Evolutionary conservation across 2,113 vertebrate species (phyloP).

Genomic region (Suncus etruscus): DNA sequence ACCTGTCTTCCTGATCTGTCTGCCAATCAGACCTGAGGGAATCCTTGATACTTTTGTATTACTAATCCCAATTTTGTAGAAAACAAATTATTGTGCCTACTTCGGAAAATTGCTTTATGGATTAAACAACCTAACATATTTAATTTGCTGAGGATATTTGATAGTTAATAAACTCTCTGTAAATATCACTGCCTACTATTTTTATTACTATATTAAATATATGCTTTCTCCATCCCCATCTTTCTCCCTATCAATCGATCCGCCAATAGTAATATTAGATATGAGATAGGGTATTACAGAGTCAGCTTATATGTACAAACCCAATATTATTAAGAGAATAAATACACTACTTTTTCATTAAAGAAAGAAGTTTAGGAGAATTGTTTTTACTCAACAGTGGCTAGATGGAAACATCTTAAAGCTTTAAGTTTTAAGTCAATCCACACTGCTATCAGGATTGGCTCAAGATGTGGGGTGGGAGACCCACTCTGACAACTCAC

Average conservation of each 20-base stretch:
- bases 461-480: conserved; percentile 21
- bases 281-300: background rate
- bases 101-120: background rate
- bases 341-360: conserved; percentile 40
- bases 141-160: conserved; percentile 1
- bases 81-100: background rate
- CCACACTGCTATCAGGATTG: background rate
- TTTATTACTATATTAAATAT: background rate
- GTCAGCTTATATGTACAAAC: background rate
- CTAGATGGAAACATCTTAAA: conserved; percentile 36
- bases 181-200: background rate
- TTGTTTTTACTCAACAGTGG: background rate
- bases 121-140: background rate
- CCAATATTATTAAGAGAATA: conserved; percentile 9
- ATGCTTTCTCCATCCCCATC: background rate
- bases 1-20: background rate
- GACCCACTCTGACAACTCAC: background rate
- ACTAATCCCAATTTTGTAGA: background rate
- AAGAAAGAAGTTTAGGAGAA: background rate
- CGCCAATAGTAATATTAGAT: background rate
- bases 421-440: conserved; percentile 16
- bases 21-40: background rate
- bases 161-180: background rate
- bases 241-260: background rate
- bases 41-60: background rate